Evolutionary conservation across 2,797 vertebrate species (phyloP).

Genomic region (Coreius guichenoti): DNA sequence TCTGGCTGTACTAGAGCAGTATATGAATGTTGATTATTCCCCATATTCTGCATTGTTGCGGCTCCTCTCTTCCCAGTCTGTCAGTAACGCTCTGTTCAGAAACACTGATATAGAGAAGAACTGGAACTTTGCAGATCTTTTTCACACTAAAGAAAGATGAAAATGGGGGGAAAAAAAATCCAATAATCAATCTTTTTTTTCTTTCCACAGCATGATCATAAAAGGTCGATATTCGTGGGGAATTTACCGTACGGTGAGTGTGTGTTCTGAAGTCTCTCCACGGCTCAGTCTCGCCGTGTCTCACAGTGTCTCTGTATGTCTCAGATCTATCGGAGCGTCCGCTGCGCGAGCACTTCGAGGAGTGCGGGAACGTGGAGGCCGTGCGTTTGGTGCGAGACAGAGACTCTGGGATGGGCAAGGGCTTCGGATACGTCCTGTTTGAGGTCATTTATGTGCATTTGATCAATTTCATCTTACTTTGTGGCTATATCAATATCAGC

Average conservation of each 20-base stretch:
- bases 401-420: conserved; percentile 87
- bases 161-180: not conserved
- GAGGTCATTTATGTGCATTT: conserved; percentile 65
- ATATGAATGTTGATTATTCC: too few species aligned
- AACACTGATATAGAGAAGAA: too few species aligned
- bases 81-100: too few species aligned
- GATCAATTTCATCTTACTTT: too few species aligned
- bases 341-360: conserved; percentile 83
- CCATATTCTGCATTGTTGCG: too few species aligned
- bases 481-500: too few species aligned
- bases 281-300: not conserved
- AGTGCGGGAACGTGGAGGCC: conserved; percentile 82
- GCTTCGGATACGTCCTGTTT: conserved; percentile 95
- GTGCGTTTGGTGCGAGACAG: conserved; percentile 89
- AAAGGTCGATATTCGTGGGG: conserved; percentile 90
- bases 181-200: not conserved
- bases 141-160: too few species aligned
- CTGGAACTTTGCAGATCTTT: too few species aligned
- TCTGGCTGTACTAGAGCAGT: too few species aligned
- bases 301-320: not conserved
- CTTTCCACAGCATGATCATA: conserved; percentile 85
- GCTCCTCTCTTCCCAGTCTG: too few species aligned
- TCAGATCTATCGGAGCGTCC: conserved; percentile 81
- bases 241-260: conserved; percentile 93
- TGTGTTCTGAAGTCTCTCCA: not conserved